A percentile compares a stretch with the other conserved stretches of the same genome.
phyloP scores from a whole-genome alignment of 2,113 vertebrate species.

The Macrotis lagotis region DNA sequence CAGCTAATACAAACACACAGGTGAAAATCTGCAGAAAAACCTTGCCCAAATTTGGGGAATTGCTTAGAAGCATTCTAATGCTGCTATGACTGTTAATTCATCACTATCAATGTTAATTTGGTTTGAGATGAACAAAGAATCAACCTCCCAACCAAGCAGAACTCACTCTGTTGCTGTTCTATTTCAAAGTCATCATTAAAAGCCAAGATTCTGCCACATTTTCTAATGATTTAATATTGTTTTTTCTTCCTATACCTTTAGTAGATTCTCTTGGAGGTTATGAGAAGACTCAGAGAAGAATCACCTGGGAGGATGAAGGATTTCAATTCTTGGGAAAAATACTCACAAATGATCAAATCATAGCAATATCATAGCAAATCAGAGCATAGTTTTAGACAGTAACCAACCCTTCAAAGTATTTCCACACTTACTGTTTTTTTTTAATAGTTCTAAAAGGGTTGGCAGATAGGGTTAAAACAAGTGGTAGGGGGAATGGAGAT shows the following conservation, averaged over 20 bases:
- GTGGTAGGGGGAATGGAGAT: too few relatives aligned
- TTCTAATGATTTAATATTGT: background rate
- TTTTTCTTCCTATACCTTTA: background rate
- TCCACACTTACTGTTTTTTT: background rate
- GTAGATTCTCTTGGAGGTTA: background rate
- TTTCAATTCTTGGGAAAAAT: background rate
- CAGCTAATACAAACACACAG: background rate
- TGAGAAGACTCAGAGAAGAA: background rate
- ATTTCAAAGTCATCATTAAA: background rate
- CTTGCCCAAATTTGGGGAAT: background rate
- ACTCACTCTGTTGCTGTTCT: background rate
- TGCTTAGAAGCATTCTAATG: background rate
- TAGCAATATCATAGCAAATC: too few relatives aligned
- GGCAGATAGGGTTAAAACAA: background rate
- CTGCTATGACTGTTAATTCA: background rate
- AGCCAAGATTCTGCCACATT: background rate
- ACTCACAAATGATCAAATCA: background rate
- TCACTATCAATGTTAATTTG: too few relatives aligned
- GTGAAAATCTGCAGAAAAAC: background rate
- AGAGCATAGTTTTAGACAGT: background rate
- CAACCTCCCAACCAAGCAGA: background rate
- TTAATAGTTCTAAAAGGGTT: background rate
- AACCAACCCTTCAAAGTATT: background rate
- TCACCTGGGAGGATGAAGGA: background rate
- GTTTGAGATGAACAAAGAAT: background rate